phyloP scores from a whole-genome alignment of 2,113 vertebrate genomes.

The Ptilorrhoa leucosticta region DNA sequence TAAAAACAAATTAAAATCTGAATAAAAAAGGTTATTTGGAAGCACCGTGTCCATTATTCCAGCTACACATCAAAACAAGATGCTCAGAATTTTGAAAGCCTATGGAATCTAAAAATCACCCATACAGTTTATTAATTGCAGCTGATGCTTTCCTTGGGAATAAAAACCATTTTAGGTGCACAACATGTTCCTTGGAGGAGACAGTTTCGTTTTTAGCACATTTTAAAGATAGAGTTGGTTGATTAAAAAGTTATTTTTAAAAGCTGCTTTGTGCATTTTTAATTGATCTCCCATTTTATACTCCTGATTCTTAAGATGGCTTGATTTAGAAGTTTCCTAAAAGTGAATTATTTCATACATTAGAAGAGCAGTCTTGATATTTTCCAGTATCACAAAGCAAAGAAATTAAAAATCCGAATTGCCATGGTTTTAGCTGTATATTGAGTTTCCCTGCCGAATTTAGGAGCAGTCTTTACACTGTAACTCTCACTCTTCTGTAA shows the following conservation, averaged over 20 bases:
- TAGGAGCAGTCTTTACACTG: neutral
- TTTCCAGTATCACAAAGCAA: neutral
- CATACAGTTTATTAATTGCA: neutral
- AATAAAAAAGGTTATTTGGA: neutral
- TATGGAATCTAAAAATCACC: neutral
- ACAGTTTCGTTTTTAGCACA: neutral
- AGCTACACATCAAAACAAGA: neutral
- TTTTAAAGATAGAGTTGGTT: conserved; percentile 10
- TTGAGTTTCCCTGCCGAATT: neutral
- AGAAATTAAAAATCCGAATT: neutral
- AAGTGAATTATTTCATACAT: neutral
- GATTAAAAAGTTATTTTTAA: conserved; percentile 54
- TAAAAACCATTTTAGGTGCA: conserved; percentile 2
- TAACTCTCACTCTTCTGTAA: neutral
- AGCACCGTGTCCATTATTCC: neutral
- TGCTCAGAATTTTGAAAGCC: neutral
- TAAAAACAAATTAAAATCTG: neutral
- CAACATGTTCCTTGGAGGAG: neutral
- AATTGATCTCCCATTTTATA: conserved; percentile 25
- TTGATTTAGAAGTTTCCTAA: neutral
- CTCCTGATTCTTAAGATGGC: neutral
- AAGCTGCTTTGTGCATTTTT: conserved; percentile 49
- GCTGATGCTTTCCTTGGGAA: neutral
- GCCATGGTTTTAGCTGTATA: neutral
- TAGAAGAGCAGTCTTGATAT: neutral